Evolutionary conservation across 2,888 invertebrate species (phyloP), one percentile per base, ranked within the genome.

Genomic region (Andricus quercusramuli): DNA sequence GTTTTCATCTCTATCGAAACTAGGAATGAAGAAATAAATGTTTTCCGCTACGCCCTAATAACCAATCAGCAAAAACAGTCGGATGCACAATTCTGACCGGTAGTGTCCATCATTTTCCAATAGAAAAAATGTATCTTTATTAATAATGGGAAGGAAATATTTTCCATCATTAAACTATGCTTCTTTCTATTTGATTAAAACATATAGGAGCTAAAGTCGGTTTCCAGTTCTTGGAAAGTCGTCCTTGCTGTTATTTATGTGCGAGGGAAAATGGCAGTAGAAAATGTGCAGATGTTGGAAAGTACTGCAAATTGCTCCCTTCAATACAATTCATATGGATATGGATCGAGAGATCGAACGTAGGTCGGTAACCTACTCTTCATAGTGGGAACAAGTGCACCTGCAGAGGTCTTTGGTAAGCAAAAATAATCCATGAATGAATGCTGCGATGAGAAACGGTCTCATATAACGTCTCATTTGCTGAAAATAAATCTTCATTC

Each of bases 361-460:
- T 68, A 68, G 68, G 68, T 68, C 68, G 68, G 44, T 68, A 68
- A 68, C 68, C 67, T 67, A 67, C 67, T 67, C 67, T 67, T 44
- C 44, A 67, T 67, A 22, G 41, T 68, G 22, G 25, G 68, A 44
- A 47, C 68, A 47, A 68, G 47, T 68, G 47, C 25, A 68, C 68
- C 44, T 68, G 47, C 44, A 25, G 25, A 25, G 25, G 25, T 44
- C 41, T 68, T 44, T 68, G 17, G 15, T 68, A 25, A 47, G 47
- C 25, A 47, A 22, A 68, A 25, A n/a, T 47, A 47, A 68, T 64
- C 29, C 8, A 64, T 68, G 41, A 67, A 67, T 67, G 41, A 67
- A 67, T 67, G 41, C 15, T 67, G 67, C n/a, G n/a, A 67, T 67
- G 41, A 44, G 67, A 67, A 67, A 67, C 22, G 37, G 41, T 67